phyloP scores from a whole-genome alignment of 2,888 invertebrate genomes.

The Rhingia campestris region DNA sequence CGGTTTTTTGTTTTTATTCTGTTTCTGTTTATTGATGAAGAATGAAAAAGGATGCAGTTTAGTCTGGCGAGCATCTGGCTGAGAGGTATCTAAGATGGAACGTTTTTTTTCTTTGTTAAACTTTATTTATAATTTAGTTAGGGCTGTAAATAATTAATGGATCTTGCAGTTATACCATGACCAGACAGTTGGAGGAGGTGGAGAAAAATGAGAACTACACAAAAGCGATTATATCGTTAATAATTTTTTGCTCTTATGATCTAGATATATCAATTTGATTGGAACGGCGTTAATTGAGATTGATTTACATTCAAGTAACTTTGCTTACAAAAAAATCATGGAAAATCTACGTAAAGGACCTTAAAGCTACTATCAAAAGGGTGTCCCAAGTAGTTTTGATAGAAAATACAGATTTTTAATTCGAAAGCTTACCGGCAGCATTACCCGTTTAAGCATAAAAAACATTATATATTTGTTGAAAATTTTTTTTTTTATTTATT shows the following conservation, averaged over 20 bases:
- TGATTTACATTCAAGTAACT: neutral
- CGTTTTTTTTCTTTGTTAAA: slow-evolving; percentile 47
- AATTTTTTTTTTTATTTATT: too few relatives aligned
- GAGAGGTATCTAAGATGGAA: slow-evolving; percentile 49
- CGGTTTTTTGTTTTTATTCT: slow-evolving; percentile 3
- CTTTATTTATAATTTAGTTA: slow-evolving; percentile 52
- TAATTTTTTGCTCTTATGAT: neutral
- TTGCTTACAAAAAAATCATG: too few relatives aligned
- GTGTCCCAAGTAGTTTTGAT: too few relatives aligned
- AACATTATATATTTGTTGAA: too few relatives aligned
- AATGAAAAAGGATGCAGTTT: slow-evolving; percentile 55
- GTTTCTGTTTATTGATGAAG: neutral
- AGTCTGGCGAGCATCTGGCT: slow-evolving; percentile 31
- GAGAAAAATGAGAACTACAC: neutral
- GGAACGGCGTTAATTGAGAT: slow-evolving; percentile 1
- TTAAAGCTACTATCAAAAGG: too few relatives aligned
- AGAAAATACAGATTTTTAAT: too few relatives aligned
- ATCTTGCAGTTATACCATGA: slow-evolving; percentile 15
- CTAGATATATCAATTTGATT: neutral
- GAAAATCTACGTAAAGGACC: too few relatives aligned
- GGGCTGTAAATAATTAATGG: slow-evolving; percentile 26
- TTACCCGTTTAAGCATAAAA: too few relatives aligned
- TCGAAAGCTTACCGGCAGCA: too few relatives aligned
- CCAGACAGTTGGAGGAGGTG: neutral
- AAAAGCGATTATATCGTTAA: neutral